phyloP scores from a whole-genome alignment of 2,113 vertebrate species.

The Laticauda colubrina region DNA sequence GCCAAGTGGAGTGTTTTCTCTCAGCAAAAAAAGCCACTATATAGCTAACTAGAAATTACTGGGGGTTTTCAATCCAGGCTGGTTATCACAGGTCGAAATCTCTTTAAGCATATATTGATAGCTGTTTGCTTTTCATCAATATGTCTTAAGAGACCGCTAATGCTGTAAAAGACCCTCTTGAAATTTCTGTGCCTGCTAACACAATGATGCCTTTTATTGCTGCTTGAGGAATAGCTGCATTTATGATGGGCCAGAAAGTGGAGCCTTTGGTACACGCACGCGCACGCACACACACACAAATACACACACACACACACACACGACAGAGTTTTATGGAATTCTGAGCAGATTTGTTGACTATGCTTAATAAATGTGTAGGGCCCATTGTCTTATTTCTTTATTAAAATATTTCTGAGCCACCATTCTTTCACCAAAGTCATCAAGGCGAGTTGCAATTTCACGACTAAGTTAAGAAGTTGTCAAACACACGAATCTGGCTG shows the following conservation, averaged over 20 bases:
- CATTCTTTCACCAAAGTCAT: not conserved
- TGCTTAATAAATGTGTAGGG: not conserved
- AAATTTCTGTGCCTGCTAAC: slow-evolving; percentile 20
- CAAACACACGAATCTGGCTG: not conserved
- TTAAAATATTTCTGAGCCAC: not conserved
- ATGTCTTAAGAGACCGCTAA: slow-evolving; percentile 27
- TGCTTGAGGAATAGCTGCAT: slow-evolving; percentile 21
- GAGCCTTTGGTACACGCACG: not conserved
- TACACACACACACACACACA: not conserved
- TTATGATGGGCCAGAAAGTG: not conserved
- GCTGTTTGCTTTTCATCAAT: slow-evolving; percentile 13
- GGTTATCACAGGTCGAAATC: not conserved
- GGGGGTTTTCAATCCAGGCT: slow-evolving; percentile 18
- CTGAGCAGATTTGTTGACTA: not conserved
- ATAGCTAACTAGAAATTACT: slow-evolving; percentile 29
- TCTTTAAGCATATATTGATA: slow-evolving; percentile 38
- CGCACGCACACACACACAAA: too few species aligned
- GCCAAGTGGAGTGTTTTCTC: not conserved
- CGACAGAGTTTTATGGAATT: not conserved
- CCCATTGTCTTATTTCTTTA: not conserved
- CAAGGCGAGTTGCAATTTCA: not conserved
- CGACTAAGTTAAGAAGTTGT: not conserved
- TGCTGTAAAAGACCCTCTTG: slow-evolving; percentile 15
- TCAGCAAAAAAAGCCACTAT: not conserved
- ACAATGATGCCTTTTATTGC: slow-evolving; percentile 11